A percentile compares a stretch with the other conserved stretches of the same genome.
phyloP scores from a whole-genome alignment of 2,797 vertebrate species.

The Podarcis lilfordi region DNA sequence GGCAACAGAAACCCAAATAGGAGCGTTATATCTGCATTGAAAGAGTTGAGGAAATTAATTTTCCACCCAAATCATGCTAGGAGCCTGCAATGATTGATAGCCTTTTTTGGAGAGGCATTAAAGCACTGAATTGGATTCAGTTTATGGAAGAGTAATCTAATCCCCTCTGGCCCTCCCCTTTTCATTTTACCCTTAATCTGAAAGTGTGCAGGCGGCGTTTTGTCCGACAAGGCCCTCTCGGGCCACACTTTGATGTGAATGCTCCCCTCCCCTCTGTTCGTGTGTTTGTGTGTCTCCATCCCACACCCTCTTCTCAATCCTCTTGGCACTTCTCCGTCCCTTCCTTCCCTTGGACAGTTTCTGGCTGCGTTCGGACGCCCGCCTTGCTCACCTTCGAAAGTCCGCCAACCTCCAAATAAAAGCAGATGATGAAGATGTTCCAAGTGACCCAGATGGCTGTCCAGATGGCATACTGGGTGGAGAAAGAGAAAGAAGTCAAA shows the following conservation, averaged over 20 bases:
- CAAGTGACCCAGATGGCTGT: conserved; percentile 91
- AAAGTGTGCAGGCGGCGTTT: neutral
- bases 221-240: neutral
- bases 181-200: neutral
- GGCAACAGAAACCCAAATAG: neutral
- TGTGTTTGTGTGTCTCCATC: neutral
- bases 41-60: conserved; percentile 16
- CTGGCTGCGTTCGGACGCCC: neutral
- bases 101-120: neutral
- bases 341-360: accelerated
- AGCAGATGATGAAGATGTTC: conserved; percentile 94
- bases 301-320: neutral
- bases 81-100: conserved; percentile 21
- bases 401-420: conserved; percentile 92
- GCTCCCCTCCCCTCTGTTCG: no score
- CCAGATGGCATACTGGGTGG: conserved; percentile 87
- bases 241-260: neutral
- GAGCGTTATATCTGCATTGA: neutral
- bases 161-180: neutral
- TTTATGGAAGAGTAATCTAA: conserved; percentile 13
- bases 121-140: neutral
- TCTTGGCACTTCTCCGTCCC: no score
- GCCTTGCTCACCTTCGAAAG: conserved; percentile 87
- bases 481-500: neutral
- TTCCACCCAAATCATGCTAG: neutral